These are phyloP conservation scores for Gasteruption jaculator DNA, from an alignment of 2,888 invertebrate species.

Conservation along the genomic window DNA sequence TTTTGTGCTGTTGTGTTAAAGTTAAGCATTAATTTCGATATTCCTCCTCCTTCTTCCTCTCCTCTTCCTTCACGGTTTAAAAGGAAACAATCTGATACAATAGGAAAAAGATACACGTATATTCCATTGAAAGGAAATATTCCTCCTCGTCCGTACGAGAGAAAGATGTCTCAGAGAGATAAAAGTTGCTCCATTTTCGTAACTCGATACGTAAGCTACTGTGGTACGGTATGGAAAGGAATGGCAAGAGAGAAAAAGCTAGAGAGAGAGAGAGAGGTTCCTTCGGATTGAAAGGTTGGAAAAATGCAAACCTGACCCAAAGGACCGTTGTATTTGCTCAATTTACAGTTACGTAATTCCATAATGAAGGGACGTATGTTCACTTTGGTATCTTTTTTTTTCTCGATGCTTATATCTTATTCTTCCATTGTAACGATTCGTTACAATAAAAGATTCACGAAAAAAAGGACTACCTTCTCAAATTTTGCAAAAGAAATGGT, in stretches of 20 bases:
- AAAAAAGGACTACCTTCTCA: too few relatives aligned
- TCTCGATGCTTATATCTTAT: too few relatives aligned
- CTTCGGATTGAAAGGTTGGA: constrained; percentile 24
- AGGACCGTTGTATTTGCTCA: constrained; percentile 46
- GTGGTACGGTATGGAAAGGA: constrained; percentile 21
- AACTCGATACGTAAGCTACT: constrained; percentile 37
- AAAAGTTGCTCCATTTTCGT: constrained; percentile 35
- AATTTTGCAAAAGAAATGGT: too few relatives aligned
- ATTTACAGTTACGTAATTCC: constrained; percentile 49
- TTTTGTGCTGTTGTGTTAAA: constrained; percentile 14
- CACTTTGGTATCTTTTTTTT: too few relatives aligned
- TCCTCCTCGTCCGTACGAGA: too few relatives aligned
- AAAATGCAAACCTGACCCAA: constrained; percentile 35
- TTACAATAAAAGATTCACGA: too few relatives aligned
- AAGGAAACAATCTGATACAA: too few relatives aligned
- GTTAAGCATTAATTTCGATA: constrained; percentile 2
- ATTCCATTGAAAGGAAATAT: too few relatives aligned
- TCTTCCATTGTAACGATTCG: too few relatives aligned
- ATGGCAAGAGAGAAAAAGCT: constrained; percentile 10
- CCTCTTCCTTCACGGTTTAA: too few relatives aligned
- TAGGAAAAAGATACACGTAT: too few relatives aligned
- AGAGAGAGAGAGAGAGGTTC: constrained; percentile 9
- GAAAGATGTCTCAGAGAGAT: constrained; percentile 45
- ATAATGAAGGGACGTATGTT: constrained; percentile 44
- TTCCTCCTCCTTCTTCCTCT: too few relatives aligned